Conservation (phyloP, 2,888 invertebrate genomes). For the Aphodius sticticus region DNA sequence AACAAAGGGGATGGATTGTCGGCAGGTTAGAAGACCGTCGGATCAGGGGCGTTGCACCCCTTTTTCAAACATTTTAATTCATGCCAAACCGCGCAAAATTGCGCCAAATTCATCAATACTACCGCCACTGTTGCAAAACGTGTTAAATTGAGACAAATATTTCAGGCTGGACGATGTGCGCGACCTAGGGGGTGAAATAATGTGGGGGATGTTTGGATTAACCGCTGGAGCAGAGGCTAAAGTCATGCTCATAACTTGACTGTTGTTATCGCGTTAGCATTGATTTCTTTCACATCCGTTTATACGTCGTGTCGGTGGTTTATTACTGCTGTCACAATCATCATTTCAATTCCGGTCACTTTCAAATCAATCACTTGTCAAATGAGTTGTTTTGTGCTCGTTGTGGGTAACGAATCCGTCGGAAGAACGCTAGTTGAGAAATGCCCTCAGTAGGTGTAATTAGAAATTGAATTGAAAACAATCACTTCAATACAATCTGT, state of each 20-base stretch:
- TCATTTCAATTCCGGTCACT: constrained; percentile 20
- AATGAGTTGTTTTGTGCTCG: background rate
- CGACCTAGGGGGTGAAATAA: background rate
- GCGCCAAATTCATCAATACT: no score
- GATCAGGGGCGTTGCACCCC: background rate
- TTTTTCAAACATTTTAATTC: background rate
- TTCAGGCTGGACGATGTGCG: constrained; percentile 1
- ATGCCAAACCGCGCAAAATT: no score
- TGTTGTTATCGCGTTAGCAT: constrained; percentile 55
- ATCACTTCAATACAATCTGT: no score
- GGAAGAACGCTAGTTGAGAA: no score
- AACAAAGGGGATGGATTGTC: constrained; percentile 7
- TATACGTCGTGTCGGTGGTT: background rate
- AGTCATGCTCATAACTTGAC: constrained; percentile 47
- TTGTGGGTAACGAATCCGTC: background rate
- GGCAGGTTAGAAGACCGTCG: background rate
- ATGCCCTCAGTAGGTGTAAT: no score
- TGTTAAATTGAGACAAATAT: background rate
- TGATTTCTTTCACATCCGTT: constrained; percentile 50
- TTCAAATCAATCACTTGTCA: constrained; percentile 28
- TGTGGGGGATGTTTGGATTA: constrained; percentile 34
- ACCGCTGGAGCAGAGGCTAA: constrained; percentile 28
- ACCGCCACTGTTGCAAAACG: background rate
- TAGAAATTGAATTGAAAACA: no score
- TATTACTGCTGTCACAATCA: constrained; percentile 19